Conservation (phyloP, 2,113 vertebrate species). For the Rhinopomastus cyanomelas region DNA sequence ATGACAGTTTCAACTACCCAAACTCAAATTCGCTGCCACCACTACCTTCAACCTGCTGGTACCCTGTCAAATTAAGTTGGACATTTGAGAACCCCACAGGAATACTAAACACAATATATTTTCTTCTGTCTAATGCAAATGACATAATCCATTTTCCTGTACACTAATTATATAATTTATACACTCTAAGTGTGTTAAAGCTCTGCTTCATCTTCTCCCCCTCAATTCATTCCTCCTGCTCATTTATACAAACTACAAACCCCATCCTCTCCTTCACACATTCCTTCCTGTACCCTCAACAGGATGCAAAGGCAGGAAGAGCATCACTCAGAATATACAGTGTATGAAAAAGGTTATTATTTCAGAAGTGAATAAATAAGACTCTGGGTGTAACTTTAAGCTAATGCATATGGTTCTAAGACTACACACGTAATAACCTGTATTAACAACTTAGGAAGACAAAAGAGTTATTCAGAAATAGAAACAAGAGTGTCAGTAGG, state of each 20-base stretch:
- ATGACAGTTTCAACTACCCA: not conserved
- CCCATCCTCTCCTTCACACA: not conserved
- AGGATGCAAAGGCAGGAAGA: not conserved
- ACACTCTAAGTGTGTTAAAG: not conserved
- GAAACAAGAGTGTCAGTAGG: not conserved
- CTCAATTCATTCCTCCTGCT: not conserved
- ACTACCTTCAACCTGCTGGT: not conserved
- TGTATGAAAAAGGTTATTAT: not conserved
- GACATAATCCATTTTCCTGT: not conserved
- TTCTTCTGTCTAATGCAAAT: not conserved
- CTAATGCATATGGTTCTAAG: not conserved
- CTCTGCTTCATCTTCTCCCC: not conserved
- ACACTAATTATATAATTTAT: not conserved
- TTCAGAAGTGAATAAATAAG: not conserved
- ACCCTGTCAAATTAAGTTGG: not conserved
- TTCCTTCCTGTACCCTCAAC: not conserved
- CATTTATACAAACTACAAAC: not conserved
- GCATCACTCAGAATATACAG: not conserved
- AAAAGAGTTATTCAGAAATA: slow-evolving; percentile 3
- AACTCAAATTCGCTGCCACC: not conserved
- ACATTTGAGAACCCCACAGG: not conserved
- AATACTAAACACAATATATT: not conserved
- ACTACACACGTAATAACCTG: not conserved
- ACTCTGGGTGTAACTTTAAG: not conserved
- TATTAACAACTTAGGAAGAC: not conserved